phyloP scores from a whole-genome alignment of 35 echinoderm and acorn worm species.

The Ophiothrix spiculata region DNA sequence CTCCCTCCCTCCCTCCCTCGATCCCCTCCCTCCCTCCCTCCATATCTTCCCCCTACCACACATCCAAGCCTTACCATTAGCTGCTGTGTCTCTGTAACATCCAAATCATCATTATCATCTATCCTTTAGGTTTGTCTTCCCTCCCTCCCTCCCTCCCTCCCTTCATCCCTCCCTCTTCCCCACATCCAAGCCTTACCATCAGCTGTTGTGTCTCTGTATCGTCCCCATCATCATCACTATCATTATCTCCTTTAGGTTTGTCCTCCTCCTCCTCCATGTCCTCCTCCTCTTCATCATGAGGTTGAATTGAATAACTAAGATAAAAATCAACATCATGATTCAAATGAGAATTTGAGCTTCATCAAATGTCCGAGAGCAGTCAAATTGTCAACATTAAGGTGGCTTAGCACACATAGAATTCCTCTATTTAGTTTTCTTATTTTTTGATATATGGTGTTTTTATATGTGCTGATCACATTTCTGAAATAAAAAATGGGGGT shows the following conservation, averaged over 20 bases:
- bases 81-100: not conserved
- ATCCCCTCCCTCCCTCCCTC: too few species aligned
- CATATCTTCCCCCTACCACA: not conserved
- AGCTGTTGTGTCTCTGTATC: not conserved
- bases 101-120: slow-evolving; percentile 20
- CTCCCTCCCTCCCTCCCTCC: slow-evolving; percentile 22
- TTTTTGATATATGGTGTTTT: too few species aligned
- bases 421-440: too few species aligned
- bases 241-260: slow-evolving; percentile 17
- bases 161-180: slow-evolving; percentile 53
- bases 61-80: not conserved
- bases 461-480: too few species aligned
- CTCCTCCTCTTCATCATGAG: slow-evolving; percentile 72
- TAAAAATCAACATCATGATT: not conserved
- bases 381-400: too few species aligned
- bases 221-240: slow-evolving; percentile 12
- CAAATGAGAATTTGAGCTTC: not conserved
- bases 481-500: too few species aligned
- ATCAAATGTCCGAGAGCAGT: not conserved
- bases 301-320: slow-evolving; percentile 80
- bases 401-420: too few species aligned
- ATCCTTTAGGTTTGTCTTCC: not conserved
- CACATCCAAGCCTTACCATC: slow-evolving; percentile 7
- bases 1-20: too few species aligned
- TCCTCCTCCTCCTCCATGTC: slow-evolving; percentile 44